Evolutionary conservation across 2,113 vertebrate genomes (phyloP).

Genomic region (Ciconia stormi): DNA sequence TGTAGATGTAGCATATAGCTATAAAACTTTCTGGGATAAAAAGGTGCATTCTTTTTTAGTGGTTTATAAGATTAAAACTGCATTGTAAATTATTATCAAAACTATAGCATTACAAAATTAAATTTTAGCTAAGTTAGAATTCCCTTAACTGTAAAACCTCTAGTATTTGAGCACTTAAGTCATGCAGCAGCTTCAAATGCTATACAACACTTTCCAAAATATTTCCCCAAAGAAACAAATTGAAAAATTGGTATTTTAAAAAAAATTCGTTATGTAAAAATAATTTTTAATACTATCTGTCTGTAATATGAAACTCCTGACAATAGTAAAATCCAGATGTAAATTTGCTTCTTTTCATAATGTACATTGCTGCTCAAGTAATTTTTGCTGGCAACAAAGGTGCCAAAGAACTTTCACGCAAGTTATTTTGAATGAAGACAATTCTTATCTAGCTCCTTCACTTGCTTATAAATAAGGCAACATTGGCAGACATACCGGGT

Average conservation of each 20-base stretch:
- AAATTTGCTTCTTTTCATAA: background rate
- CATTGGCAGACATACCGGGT: conserved; percentile 62
- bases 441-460: background rate
- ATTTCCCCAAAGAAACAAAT: background rate
- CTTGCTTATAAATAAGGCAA: background rate
- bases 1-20: background rate
- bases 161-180: background rate
- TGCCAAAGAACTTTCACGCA: background rate
- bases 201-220: background rate
- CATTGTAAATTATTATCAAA: background rate
- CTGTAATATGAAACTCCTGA: background rate
- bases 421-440: background rate
- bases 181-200: background rate
- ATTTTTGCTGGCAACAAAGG: background rate
- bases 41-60: background rate
- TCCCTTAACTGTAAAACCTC: background rate
- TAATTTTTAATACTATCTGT: background rate
- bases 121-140: background rate
- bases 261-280: background rate
- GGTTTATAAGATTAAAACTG: background rate
- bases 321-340: background rate
- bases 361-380: background rate
- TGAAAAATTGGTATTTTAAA: background rate
- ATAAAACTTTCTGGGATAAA: background rate
- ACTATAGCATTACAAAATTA: background rate